These are phyloP conservation scores for Macquaria ambigua DNA, from an alignment of 2,113 vertebrate species.

Conservation along the genomic window DNA sequence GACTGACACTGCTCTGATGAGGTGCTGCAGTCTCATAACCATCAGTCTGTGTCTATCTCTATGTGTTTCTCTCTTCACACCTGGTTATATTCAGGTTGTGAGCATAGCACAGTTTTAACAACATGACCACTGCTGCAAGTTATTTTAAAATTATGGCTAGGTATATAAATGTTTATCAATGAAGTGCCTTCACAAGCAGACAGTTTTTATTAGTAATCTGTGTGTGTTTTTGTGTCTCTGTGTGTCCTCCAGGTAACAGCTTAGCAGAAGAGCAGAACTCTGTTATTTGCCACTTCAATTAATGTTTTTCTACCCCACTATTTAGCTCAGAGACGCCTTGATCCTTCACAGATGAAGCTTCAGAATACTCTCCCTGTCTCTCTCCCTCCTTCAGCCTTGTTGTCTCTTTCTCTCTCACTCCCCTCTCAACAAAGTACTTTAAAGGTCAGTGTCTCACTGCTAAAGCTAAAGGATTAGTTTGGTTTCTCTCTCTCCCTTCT, in stretches of 20 bases:
- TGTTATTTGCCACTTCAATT: background rate
- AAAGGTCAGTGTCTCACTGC: constrained; percentile 48
- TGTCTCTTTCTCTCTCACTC: background rate
- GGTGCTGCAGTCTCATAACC: background rate
- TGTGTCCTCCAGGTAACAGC: background rate
- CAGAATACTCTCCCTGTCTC: background rate
- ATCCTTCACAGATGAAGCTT: constrained; percentile 9
- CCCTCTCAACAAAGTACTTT: constrained; percentile 36
- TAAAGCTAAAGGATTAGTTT: constrained; percentile 45
- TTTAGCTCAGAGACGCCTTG: constrained; percentile 8
- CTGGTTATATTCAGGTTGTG: background rate
- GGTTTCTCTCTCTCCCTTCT: constrained; percentile 17
- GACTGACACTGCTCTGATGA: background rate
- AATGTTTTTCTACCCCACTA: constrained; percentile 15
- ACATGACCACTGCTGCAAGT: background rate
- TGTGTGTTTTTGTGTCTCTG: background rate
- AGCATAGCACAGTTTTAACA: background rate
- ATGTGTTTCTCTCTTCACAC: background rate
- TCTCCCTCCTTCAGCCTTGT: background rate
- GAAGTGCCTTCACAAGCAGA: background rate
- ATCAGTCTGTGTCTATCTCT: background rate
- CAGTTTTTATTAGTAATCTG: background rate
- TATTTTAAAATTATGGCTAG: background rate
- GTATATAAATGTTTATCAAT: background rate
- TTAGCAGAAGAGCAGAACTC: background rate